A percentile compares a stretch with the other conserved stretches of the same genome.
Evolutionary conservation across 2,888 invertebrate species (phyloP).

Genomic region (Stenolophus ochropezus): DNA sequence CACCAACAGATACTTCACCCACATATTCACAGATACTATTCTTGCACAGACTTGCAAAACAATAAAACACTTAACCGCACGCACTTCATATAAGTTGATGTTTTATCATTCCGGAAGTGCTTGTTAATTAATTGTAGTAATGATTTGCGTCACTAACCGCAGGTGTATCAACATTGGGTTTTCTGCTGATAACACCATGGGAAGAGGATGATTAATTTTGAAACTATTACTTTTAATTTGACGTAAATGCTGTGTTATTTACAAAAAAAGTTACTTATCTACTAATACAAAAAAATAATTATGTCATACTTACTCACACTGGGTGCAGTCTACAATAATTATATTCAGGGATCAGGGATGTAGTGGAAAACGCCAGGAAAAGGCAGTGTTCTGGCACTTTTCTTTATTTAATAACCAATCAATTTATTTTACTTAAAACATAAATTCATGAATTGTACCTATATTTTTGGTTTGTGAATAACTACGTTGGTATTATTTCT

Average conservation of each 20-base stretch:
- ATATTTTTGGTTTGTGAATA: too few species aligned
- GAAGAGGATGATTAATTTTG: background rate
- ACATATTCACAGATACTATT: background rate
- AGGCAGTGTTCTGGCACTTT: too few species aligned
- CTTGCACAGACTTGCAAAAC: background rate
- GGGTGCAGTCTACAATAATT: too few species aligned
- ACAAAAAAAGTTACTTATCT: background rate
- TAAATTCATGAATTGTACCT: too few species aligned
- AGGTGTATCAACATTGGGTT: conserved; percentile 20
- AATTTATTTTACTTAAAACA: too few species aligned
- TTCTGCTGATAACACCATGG: background rate
- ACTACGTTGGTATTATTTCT: too few species aligned
- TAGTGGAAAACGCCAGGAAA: too few species aligned
- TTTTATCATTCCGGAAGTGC: conserved; percentile 10
- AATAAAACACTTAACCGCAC: background rate
- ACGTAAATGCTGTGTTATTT: background rate
- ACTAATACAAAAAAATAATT: too few species aligned
- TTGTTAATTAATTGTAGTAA: background rate
- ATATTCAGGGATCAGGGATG: too few species aligned
- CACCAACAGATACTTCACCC: conserved; percentile 7
- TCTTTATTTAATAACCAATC: too few species aligned
- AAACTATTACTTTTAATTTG: background rate
- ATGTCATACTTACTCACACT: too few species aligned
- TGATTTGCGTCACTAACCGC: conserved; percentile 17
- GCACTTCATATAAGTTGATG: background rate